Conservation (phyloP, 2,888 invertebrate genomes). For the Microplitis deprimator region DNA sequence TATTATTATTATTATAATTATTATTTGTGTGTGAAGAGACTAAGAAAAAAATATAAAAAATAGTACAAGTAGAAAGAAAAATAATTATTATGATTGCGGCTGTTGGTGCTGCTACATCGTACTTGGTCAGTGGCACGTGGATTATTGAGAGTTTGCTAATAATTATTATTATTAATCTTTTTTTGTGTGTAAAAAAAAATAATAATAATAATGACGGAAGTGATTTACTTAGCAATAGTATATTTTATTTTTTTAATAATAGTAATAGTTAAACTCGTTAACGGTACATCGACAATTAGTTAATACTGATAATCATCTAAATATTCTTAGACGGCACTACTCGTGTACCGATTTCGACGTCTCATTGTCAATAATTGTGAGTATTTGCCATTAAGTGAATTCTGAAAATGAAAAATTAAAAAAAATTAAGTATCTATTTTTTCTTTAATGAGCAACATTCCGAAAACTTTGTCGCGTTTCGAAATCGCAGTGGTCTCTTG, state of each 20-base stretch:
- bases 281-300: slow-evolving; percentile 19
- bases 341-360: neutral
- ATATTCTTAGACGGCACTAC: neutral
- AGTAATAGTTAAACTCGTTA: slow-evolving; percentile 13
- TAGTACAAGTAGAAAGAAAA: neutral
- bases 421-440: neutral
- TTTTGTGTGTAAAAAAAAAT: slow-evolving; percentile 11
- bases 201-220: slow-evolving; percentile 2
- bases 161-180: slow-evolving; percentile 18
- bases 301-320: slow-evolving; percentile 14
- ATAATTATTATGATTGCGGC: slow-evolving; percentile 30
- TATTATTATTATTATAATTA: neutral
- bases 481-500: slow-evolving; percentile 19
- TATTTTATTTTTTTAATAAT: neutral
- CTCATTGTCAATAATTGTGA: slow-evolving; percentile 21
- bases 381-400: slow-evolving; percentile 6
- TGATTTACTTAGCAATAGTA: slow-evolving; percentile 2
- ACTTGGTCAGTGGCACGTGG: slow-evolving; percentile 39
- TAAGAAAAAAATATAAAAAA: neutral
- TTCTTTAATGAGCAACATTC: neutral
- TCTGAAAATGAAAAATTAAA: neutral
- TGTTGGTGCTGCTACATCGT: slow-evolving; percentile 26
- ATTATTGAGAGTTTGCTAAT: slow-evolving; percentile 22
- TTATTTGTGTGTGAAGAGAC: neutral
- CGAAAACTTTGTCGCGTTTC: slow-evolving; percentile 16